Evolutionary conservation across 1,140 invertebrate genomes (phyloP).

Genomic region (Ceratosolen fusciceps): DNA sequence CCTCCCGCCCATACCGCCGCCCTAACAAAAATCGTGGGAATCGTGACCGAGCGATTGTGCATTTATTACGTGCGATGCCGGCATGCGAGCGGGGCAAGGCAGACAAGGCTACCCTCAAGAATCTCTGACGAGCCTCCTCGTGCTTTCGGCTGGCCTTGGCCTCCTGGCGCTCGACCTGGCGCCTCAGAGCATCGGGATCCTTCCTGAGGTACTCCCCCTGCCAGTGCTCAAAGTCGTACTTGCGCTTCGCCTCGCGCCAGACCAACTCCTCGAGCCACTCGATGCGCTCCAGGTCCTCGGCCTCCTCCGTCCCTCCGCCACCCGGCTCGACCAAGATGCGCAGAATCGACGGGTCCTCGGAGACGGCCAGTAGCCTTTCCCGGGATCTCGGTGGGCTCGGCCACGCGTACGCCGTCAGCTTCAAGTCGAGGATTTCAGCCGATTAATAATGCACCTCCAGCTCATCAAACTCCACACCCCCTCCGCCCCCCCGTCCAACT

Average conservation of each 20-base stretch:
- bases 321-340: conserved; percentile 51
- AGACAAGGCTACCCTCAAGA: conserved; percentile 44
- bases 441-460: neutral
- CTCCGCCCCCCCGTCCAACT: too few species aligned
- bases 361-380: conserved; percentile 19
- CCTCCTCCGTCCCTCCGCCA: conserved; percentile 1
- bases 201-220: conserved; percentile 56
- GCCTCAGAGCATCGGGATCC: conserved; percentile 51
- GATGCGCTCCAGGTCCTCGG: conserved; percentile 51
- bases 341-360: conserved; percentile 47
- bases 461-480: too few species aligned
- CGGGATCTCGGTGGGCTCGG: conserved; percentile 7
- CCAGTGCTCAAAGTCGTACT: conserved; percentile 59
- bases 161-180: conserved; percentile 51
- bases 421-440: too few species aligned
- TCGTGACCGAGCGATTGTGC: neutral
- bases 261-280: conserved; percentile 63
- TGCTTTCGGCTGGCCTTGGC: conserved; percentile 53
- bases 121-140: conserved; percentile 53
- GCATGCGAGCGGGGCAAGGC: neutral
- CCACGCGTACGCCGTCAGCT: conserved; percentile 12
- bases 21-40: too few species aligned
- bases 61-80: neutral
- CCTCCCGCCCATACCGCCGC: too few species aligned
- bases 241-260: conserved; percentile 58